Base-by-base conservation (phyloP, 2,113 vertebrate genomes). In the Thalassarche chlororhynchos region DNA sequence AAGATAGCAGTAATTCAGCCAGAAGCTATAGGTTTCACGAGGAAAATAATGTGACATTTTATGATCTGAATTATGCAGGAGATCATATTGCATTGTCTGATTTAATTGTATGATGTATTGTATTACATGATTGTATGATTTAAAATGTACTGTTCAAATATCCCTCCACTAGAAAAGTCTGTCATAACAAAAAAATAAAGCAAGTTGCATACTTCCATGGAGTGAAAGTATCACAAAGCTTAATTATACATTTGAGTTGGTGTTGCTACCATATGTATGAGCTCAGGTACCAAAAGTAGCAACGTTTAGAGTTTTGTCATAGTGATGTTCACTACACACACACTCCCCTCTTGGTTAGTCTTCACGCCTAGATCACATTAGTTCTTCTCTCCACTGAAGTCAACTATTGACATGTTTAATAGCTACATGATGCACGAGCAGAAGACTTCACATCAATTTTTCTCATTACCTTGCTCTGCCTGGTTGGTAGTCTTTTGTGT, bases 291-390 rank as follows among this genome's bases (percentile, higher is more conserved):
- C 3, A 68, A 76, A 68, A 66, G 5, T 20, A 83, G 23, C 12
- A 80, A 34, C 19, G 32, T 21, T 75, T 44, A 60, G 25, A 40
- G 6, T 38, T 86, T 58, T 89, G 4, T 64, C 18, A 6, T 52
- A n/a, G 18, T 38, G 31, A 17, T 70, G 24, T 21, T 86, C 49
- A 61, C 32, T 38, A 64, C 44, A 64, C 3, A 7, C 0, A 0
- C 40, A 19, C 10, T 87, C 17, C 3, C 23, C 14, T 84, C 46
- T 54, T 57, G 10, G 10, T 71, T 57, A 60, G 47, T 62, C 36
- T 44, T 80, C 54, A 42, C 0, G 0, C 8, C 26, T 65, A 70
- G 32, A 46, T 16, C 5, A 4, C 16, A 14, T 32, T 36, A 51
- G 23, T 7, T 58, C 40, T 82, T 76, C 14, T 74, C 57, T 87